A percentile compares a stretch with the other conserved stretches of the same genome.
These are phyloP conservation scores for Lithophane socia DNA, from an alignment of 2,888 invertebrate species.

Conservation along the genomic window DNA sequence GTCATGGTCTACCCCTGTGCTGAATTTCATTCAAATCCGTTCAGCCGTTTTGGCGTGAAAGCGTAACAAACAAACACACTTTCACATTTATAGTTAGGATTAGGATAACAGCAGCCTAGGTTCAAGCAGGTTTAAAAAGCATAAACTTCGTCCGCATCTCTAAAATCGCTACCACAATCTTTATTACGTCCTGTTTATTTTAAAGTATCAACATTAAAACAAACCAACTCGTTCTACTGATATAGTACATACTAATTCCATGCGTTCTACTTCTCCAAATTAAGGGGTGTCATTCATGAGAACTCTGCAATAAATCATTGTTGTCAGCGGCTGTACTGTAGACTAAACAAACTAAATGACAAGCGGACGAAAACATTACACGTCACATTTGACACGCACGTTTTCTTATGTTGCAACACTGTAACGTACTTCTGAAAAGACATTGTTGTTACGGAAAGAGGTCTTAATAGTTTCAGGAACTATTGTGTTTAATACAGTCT, in stretches of 20 bases:
- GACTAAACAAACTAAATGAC: slow-evolving; percentile 53
- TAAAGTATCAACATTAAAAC: neutral
- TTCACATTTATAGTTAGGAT: no score
- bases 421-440: slow-evolving; percentile 16
- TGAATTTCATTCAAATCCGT: no score
- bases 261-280: slow-evolving; percentile 37
- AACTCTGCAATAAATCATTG: slow-evolving; percentile 42
- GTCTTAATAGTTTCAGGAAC: slow-evolving; percentile 6
- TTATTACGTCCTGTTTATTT: slow-evolving; percentile 1
- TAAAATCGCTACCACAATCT: neutral
- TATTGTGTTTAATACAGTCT: slow-evolving; percentile 1
- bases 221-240: no score
- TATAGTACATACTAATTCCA: slow-evolving; percentile 14
- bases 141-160: neutral
- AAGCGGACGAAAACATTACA: slow-evolving; percentile 22
- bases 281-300: slow-evolving; percentile 39
- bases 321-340: slow-evolving; percentile 28
- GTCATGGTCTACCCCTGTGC: no score
- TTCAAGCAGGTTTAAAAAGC: neutral
- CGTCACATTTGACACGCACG: slow-evolving; percentile 40
- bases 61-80: no score
- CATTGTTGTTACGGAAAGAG: slow-evolving; percentile 10
- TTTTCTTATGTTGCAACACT: slow-evolving; percentile 36
- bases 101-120: neutral
- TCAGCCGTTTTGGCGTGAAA: no score